Base-by-base conservation (phyloP, 2,888 invertebrate genomes). In the Leptarthrus brevirostris region DNA sequence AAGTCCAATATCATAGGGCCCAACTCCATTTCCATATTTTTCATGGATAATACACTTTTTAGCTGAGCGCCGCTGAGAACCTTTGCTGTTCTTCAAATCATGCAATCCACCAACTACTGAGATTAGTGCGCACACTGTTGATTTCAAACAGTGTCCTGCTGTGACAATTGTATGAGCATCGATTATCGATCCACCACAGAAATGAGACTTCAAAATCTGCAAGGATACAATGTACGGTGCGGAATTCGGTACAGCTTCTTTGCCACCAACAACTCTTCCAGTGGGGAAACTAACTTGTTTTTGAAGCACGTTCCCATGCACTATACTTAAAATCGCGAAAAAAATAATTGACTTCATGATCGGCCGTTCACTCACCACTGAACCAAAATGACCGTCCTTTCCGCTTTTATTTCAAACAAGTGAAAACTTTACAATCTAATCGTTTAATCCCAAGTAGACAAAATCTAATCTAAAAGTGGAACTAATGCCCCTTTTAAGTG, bases 1-100 rank as follows among this genome's bases (percentile, higher is more conserved):
- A 1, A 90, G 66, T 34, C 88, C 89, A 77, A 90, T 87, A 78
- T 90, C 89, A 77, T 86, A 86, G 74, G 85, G 85, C 16, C 83
- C 85, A n/a, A 85, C 83, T 2, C 82, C 82, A n/a, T 85, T 85
- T 40, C 14, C 40, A 76, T 78, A 84, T 2, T 30, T 2, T 36
- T 80, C 80, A 75, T 87, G 86, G 1, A 83, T 78, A 20, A 80
- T 78, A 18, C 81, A 79, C 14, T 79, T 81, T 3, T 78, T 79
- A 12, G 86, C 79, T 0, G 66, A n/a, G 30, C 81, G 81, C 1
- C 78, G 74, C 78, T 84, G 84, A 3, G 81, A 80, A 2, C 74
- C 77, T 2, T 80, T 78, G 12, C 78, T 77, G 26, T 81, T 77
- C 2, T 79, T 30, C 14, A 86, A 79, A 36, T 77, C 74, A 77